Evolutionary conservation across 2,888 invertebrate species (phyloP).

Genomic region (Tholera decimalis): DNA sequence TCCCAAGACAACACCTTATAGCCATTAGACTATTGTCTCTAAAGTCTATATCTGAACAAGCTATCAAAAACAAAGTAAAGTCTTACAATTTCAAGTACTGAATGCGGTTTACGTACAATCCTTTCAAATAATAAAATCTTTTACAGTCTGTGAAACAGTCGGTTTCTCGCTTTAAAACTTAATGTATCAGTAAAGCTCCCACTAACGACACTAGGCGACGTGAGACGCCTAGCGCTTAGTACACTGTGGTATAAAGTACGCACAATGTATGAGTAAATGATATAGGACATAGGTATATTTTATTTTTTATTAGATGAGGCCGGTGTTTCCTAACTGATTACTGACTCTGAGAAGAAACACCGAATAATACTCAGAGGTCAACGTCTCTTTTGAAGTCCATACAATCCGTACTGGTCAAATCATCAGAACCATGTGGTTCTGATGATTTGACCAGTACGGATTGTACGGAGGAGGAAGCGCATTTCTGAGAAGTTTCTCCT

Average conservation of each 20-base stretch:
- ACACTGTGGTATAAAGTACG: slow-evolving; percentile 2
- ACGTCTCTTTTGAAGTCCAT: too few species aligned
- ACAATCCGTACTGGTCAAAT: too few species aligned
- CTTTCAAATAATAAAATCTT: slow-evolving; percentile 20
- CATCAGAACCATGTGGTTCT: too few species aligned
- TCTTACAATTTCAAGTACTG: not conserved
- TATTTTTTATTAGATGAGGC: too few species aligned
- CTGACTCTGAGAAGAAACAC: too few species aligned
- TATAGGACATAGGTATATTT: too few species aligned
- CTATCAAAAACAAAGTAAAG: not conserved
- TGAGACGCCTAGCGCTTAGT: slow-evolving; percentile 5
- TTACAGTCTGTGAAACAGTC: not conserved
- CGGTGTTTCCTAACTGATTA: too few species aligned
- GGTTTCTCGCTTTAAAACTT: slow-evolving; percentile 10
- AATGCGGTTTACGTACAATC: not conserved
- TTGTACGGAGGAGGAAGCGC: too few species aligned
- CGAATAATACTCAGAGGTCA: too few species aligned
- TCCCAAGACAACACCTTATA: too few species aligned
- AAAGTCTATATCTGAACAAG: not conserved
- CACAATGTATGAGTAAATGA: not conserved
- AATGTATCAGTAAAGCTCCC: not conserved
- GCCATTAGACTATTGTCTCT: not conserved
- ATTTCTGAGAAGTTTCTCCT: too few species aligned
- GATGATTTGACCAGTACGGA: too few species aligned
- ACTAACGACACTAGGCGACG: not conserved